Evolutionary conservation across 2,888 invertebrate species (phyloP).

Genomic region (Stenolophus ochropezus): DNA sequence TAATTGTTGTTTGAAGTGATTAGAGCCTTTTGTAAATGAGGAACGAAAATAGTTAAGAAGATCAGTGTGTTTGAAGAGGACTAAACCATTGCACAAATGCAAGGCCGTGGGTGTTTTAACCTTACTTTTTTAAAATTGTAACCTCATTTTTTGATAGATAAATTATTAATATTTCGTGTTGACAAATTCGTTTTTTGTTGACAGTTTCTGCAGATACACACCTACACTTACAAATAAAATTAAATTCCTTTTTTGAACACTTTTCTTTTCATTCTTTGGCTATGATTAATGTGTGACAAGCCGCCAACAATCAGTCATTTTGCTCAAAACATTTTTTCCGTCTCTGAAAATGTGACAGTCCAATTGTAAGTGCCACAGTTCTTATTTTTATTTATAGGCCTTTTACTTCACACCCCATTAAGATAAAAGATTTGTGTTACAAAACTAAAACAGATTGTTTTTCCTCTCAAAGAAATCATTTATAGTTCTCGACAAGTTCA

Average conservation of each 20-base stretch:
- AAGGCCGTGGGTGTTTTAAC: background rate
- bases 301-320: slow-evolving; percentile 26
- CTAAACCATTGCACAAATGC: slow-evolving; percentile 46
- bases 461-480: too few relatives aligned
- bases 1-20: slow-evolving; percentile 58
- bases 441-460: too few relatives aligned
- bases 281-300: slow-evolving; percentile 32
- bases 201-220: slow-evolving; percentile 24
- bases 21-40: slow-evolving; percentile 55
- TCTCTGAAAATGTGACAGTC: slow-evolving; percentile 15
- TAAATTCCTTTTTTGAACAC: slow-evolving; percentile 30
- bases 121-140: background rate
- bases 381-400: slow-evolving; percentile 20
- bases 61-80: slow-evolving; percentile 54
- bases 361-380: slow-evolving; percentile 19
- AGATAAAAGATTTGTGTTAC: background rate
- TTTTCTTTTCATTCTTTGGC: slow-evolving; percentile 19
- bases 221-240: slow-evolving; percentile 29
- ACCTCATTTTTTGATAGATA: background rate
- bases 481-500: too few relatives aligned
- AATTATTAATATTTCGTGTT: slow-evolving; percentile 19
- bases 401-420: background rate
- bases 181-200: slow-evolving; percentile 18
- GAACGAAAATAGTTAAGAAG: slow-evolving; percentile 53
- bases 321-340: slow-evolving; percentile 17